phyloP scores from a whole-genome alignment of 2,888 invertebrate genomes.

The Ectemnius continuus region DNA sequence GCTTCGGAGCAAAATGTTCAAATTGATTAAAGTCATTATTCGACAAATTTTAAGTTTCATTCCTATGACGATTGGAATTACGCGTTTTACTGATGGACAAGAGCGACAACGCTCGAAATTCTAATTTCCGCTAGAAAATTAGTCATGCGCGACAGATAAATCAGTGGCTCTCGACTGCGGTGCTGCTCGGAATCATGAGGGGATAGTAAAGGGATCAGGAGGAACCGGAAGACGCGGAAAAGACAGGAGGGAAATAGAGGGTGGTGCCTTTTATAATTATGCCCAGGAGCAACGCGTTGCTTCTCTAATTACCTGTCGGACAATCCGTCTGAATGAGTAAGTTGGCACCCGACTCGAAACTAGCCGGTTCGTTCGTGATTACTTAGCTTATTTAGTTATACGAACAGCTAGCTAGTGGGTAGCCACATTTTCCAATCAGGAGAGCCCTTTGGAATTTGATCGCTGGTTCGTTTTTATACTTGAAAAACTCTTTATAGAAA shows the following conservation, averaged over 20 bases:
- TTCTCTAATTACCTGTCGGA: slow-evolving; percentile 77
- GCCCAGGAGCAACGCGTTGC: slow-evolving; percentile 75
- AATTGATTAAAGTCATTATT: no score
- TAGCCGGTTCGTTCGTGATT: slow-evolving; percentile 59
- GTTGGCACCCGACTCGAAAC: slow-evolving; percentile 59
- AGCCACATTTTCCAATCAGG: slow-evolving; percentile 26
- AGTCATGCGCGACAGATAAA: no score
- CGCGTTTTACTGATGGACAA: no score
- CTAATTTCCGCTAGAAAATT: no score
- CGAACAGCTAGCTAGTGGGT: slow-evolving; percentile 28
- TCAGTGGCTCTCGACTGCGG: no score
- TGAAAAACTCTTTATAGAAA: no score
- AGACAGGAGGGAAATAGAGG: slow-evolving; percentile 19
- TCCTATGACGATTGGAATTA: no score
- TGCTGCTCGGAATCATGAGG: neutral
- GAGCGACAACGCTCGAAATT: no score
- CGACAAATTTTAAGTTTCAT: no score
- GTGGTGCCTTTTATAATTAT: slow-evolving; percentile 74
- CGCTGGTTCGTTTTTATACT: no score
- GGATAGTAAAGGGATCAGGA: slow-evolving; percentile 16
- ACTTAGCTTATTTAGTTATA: slow-evolving; percentile 68
- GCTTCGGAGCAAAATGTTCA: no score
- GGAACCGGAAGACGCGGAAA: slow-evolving; percentile 40
- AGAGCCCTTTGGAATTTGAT: neutral
- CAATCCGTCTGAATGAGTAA: slow-evolving; percentile 73